Base-by-base conservation (phyloP, 92 coral and sea anemone species). In the Phymanthus crucifer region DNA sequence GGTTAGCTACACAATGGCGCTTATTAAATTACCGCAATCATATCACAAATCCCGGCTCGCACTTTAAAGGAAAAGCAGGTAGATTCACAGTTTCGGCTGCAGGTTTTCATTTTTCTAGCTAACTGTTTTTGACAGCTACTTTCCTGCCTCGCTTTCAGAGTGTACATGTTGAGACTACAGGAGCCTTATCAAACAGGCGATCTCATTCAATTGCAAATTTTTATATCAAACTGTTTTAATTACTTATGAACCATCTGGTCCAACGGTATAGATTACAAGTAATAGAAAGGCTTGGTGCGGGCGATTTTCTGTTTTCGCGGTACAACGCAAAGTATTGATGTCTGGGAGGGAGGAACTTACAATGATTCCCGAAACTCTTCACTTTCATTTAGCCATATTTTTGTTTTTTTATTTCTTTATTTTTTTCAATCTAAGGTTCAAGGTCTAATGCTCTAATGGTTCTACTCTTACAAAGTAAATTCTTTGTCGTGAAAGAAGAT, bases 181-280 rank as follows among this genome's bases (percentile, higher is more conserved):
- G 34, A 16, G 1, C 26, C 29, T 54, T 61, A 61, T 61, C 68
- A 6, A 29, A 12, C 68, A 24, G 26, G 26, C 33, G 33, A 29
- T 61, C 34, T 61, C 35, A 24, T 61, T 61, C 68, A 61, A 10
- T 61, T 61, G 68, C 68, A 61, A 61, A 61, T 61, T 61, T 61
- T 6, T 27, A 24, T 29, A 29, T 12, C 26, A 61, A 24, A 13
- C 26, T 61, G 68, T 61, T 29, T 61, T 29, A 29, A 61, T 61
- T 61, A 61, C 68, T 61, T 61, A 54, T 24, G n/a, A 61, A 61
- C 34, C 68, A 61, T 61, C 68, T 61, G 68, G 68, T 61, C 16
- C 68, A 61, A 61, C 26, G 34, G 68, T 61, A 34, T 61, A 61
- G 33, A 27, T 61, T 61, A 61, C 32, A n/a, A n/a, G n/a, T n/a